These are phyloP conservation scores for Piscicola geometra DNA, from an alignment of 2,888 invertebrate genomes.

Conservation along the genomic window DNA sequence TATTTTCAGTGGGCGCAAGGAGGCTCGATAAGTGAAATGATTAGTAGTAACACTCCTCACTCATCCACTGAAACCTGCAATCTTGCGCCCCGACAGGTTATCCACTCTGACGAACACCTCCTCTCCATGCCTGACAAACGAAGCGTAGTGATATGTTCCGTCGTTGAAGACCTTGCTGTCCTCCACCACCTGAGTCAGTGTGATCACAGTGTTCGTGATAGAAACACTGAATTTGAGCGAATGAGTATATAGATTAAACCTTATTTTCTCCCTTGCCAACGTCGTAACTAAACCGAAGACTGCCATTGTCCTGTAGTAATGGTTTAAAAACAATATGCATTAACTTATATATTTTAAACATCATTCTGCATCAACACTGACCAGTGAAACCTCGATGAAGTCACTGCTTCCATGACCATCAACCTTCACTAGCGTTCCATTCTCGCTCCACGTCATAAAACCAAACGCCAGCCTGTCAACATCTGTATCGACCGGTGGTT, in stretches of 20 bases:
- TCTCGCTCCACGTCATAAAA: conserved; percentile 52
- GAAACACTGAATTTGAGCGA: too few species aligned
- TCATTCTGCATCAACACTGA: conserved; percentile 44
- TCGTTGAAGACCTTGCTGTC: conserved; percentile 47
- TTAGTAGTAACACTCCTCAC: too few species aligned
- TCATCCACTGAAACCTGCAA: neutral
- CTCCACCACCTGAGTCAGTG: conserved; percentile 42
- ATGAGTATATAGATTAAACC: conserved; percentile 30
- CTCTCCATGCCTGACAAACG: conserved; percentile 48
- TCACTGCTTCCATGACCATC: conserved; percentile 48
- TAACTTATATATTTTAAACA: neutral
- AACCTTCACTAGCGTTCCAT: conserved; percentile 49
- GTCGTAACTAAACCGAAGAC: conserved; percentile 49
- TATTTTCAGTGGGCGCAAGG: too few species aligned
- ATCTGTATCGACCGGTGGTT: conserved; percentile 41
- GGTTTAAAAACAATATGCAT: neutral
- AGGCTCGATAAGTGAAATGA: neutral
- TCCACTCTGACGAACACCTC: conserved; percentile 50
- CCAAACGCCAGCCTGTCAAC: conserved; percentile 52
- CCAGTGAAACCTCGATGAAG: conserved; percentile 51
- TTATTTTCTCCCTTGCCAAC: conserved; percentile 47
- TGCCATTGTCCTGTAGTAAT: conserved; percentile 49
- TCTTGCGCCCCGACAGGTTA: conserved; percentile 36
- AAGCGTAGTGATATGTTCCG: conserved; percentile 51
- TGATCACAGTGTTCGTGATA: too few species aligned